Percentiles rank a stretch among this genome's conserved stretches.
These are phyloP conservation scores for Tachina grossa DNA, from an alignment of 2,888 invertebrate genomes.

Conservation along the genomic window DNA sequence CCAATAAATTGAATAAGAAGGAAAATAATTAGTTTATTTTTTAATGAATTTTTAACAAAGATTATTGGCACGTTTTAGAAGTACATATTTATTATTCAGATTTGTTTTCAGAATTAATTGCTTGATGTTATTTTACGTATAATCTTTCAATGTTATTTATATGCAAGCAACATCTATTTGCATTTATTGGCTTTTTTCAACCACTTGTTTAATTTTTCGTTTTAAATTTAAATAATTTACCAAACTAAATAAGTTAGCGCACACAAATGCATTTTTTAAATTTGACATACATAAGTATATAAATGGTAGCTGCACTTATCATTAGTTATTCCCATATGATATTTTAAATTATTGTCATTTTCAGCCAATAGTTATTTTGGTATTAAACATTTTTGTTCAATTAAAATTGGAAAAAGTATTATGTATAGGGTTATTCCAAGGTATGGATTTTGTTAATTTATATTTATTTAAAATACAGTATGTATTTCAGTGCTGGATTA, in stretches of 20 bases:
- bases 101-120: too few relatives aligned
- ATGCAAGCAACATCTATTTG: too few relatives aligned
- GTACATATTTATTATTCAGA: too few relatives aligned
- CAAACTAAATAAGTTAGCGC: background rate
- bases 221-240: background rate
- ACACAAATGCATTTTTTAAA: background rate
- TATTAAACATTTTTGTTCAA: background rate
- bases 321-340: conserved; percentile 1
- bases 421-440: background rate
- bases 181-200: background rate
- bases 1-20: too few relatives aligned
- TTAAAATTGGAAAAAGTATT: background rate
- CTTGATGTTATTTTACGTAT: too few relatives aligned
- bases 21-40: too few relatives aligned
- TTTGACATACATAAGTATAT: background rate
- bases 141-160: too few relatives aligned
- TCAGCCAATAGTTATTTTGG: background rate
- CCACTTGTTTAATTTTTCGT: background rate
- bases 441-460: background rate
- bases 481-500: too few relatives aligned
- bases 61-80: too few relatives aligned
- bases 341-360: background rate
- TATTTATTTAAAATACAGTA: background rate
- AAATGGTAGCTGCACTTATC: background rate
- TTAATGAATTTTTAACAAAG: too few relatives aligned